A percentile compares a stretch with the other conserved stretches of the same genome.
phyloP scores from a whole-genome alignment of 2,113 vertebrate species.

The Syngnathus typhle region DNA sequence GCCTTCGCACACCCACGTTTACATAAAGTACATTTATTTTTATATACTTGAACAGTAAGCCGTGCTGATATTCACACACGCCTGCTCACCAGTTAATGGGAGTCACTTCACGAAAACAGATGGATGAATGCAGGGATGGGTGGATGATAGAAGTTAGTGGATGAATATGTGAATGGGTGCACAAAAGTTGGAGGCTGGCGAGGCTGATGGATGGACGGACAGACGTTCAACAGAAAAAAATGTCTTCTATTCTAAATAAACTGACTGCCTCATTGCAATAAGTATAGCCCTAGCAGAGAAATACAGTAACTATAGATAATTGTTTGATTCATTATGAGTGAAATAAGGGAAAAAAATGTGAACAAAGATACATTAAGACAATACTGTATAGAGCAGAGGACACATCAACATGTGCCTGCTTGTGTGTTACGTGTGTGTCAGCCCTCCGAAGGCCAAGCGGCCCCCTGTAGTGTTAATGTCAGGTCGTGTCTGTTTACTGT shows the following conservation, averaged over 20 bases:
- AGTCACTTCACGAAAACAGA: background rate
- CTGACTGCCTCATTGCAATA: too few relatives aligned
- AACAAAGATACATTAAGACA: too few relatives aligned
- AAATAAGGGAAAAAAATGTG: too few relatives aligned
- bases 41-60: background rate
- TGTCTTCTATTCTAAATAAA: background rate
- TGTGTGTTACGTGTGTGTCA: background rate
- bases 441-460: background rate
- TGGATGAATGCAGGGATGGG: background rate
- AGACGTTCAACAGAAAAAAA: background rate
- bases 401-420: background rate
- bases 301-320: too few relatives aligned
- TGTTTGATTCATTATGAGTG: too few relatives aligned
- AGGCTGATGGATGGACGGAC: background rate
- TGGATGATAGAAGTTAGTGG: background rate
- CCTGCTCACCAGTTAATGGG: background rate
- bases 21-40: background rate
- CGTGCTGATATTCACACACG: background rate
- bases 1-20: conserved; percentile 19
- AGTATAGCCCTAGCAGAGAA: too few relatives aligned
- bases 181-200: too few relatives aligned
- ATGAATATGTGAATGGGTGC: too few relatives aligned
- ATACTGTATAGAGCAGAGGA: too few relatives aligned
- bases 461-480: background rate
- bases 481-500: background rate